Percentiles rank a stretch among this genome's conserved stretches.
These are phyloP conservation scores for Steatornis caripensis DNA, from an alignment of 2,113 vertebrate species.

Conservation along the genomic window DNA sequence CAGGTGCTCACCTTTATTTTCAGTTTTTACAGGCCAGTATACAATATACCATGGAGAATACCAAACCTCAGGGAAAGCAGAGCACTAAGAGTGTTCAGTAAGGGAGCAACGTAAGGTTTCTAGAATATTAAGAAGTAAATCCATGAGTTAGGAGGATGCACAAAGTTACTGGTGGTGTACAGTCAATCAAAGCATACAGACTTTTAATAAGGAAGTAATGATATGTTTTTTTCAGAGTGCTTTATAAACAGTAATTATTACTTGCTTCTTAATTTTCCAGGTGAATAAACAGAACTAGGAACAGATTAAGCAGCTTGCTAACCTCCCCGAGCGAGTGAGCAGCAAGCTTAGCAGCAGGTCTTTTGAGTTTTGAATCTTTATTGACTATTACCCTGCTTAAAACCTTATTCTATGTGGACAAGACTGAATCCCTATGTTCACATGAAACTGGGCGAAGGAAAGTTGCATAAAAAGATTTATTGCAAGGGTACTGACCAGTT, in stretches of 20 bases:
- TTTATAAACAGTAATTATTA: not conserved
- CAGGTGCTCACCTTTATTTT: not conserved
- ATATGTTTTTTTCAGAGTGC: not conserved
- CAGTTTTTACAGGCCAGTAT: not conserved
- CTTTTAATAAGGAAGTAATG: not conserved
- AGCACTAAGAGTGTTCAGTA: not conserved
- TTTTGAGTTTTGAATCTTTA: not conserved
- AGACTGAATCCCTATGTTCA: not conserved
- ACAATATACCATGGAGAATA: not conserved
- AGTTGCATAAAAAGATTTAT: not conserved
- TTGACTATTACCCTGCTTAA: not conserved
- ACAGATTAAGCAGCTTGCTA: not conserved
- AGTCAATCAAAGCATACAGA: not conserved
- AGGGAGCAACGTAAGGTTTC: not conserved
- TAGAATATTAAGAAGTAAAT: not conserved
- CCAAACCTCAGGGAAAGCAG: not conserved
- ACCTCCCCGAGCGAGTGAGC: not conserved
- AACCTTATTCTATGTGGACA: not conserved
- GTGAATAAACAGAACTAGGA: conserved; percentile 1
- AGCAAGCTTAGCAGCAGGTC: not conserved
- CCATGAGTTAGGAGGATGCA: not conserved
- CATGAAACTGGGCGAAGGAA: not conserved
- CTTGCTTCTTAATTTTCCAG: not conserved
- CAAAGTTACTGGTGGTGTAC: not conserved
- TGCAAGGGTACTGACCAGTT: not conserved